Conservation (phyloP, 2,888 invertebrate species). For the Leucophenga montana region DNA sequence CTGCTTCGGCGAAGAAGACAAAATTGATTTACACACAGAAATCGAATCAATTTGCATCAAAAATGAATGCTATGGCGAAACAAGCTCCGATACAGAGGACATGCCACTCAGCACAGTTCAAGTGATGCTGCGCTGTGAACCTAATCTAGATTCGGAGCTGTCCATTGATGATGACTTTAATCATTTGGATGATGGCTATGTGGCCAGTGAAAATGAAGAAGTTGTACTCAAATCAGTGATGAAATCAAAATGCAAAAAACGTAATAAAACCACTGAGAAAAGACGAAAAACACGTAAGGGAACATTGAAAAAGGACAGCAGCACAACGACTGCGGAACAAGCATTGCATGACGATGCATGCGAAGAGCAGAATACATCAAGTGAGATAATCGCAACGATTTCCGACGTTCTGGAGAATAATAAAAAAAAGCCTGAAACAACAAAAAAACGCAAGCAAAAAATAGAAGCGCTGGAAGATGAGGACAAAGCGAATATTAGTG, state of each 20-base stretch:
- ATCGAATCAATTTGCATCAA: conserved; percentile 1
- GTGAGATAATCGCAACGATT: neutral
- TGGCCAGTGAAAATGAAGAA: neutral
- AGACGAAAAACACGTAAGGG: too few relatives aligned
- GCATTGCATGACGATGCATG: neutral
- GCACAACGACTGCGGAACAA: neutral
- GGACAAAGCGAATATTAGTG: neutral
- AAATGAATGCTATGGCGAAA: neutral
- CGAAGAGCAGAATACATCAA: neutral
- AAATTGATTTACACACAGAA: neutral
- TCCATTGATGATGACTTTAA: neutral
- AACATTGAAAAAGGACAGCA: too few relatives aligned
- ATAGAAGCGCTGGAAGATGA: neutral
- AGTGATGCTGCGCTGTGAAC: neutral
- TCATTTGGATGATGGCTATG: conserved; percentile 11
- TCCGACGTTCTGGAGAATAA: neutral
- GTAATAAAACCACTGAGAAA: too few relatives aligned
- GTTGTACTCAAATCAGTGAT: neutral
- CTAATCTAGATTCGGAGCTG: neutral
- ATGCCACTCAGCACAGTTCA: neutral
- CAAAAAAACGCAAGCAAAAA: neutral
- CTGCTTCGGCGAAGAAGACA: neutral
- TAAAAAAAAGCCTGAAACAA: conserved; percentile 44
- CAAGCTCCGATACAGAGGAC: conserved; percentile 1
- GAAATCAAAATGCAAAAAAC: neutral